Base-by-base conservation (phyloP, 1,140 invertebrate species). In the Drosophila nannoptera region DNA sequence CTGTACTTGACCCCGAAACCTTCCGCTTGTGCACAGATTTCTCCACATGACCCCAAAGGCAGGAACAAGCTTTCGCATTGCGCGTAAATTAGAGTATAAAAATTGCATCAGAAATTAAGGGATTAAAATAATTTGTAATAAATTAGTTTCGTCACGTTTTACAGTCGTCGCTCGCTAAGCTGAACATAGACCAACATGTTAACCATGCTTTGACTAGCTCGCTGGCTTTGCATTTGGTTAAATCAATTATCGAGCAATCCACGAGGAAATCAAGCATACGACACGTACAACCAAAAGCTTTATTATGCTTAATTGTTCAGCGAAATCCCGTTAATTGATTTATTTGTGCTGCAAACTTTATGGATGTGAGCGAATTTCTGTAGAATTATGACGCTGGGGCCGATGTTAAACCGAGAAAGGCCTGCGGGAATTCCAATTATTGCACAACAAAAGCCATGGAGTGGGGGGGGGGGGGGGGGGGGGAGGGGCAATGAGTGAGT, bases 1-100 rank as follows among this genome's bases (percentile, higher is more conserved):
- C 12, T 56, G 76, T 77, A 78, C 76, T 78, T 78, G 76, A 78
- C 76, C 76, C 45, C 53, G 78, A 75, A 60, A 49, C 2, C 33
- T 42, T 9, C 70, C 11, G 45, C 12, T n/a, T n/a, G n/a, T n/a
- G n/a, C n/a, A n/a, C n/a, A n/a, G n/a, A n/a, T n/a, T n/a, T n/a
- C n/a, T n/a, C n/a, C n/a, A n/a, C n/a, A n/a, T n/a, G n/a, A n/a
- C n/a, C n/a, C n/a, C n/a, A n/a, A n/a, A 68, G 68, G 59, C 53
- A 59, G 55, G 35, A 53, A 46, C 35, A 61, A 46, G 40, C 55
- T 59, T 62, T 32, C 46, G 58, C 46, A 68, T 54, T 56, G 68
- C 36, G 68, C 62, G 58, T 76, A 72, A 77, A 62, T 43, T 7
- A 7, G 7, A n/a, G 14, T 43, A 7, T 7, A 14, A 22, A 22